Percentiles rank a stretch among this genome's conserved stretches.
These are phyloP conservation scores for Chiridota heheva DNA, from an alignment of 35 echinoderm and acorn worm species.

Conservation along the genomic window DNA sequence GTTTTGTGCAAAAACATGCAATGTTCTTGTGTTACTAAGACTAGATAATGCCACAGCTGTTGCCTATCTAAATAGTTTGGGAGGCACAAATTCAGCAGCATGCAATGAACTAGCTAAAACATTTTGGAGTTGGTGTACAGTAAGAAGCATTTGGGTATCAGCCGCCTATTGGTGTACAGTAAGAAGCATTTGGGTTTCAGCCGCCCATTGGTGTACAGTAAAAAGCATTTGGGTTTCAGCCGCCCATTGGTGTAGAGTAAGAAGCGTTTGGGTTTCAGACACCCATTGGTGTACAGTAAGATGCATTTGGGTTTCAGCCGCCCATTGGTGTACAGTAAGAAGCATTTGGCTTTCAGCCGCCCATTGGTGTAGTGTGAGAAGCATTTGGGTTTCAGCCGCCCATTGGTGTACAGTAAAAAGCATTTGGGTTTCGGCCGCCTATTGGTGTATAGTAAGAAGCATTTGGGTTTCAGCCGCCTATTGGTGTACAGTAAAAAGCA, in stretches of 20 bases:
- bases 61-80: constrained; percentile 62
- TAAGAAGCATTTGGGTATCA: constrained; percentile 27
- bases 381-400: constrained; percentile 5
- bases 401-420: too few relatives aligned
- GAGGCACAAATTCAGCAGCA: constrained; percentile 15
- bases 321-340: too few relatives aligned
- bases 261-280: constrained; percentile 5
- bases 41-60: constrained; percentile 65
- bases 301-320: constrained; percentile 7
- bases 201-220: neutral
- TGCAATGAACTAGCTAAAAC: constrained; percentile 49
- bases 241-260: neutral
- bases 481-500: too few relatives aligned
- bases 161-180: constrained; percentile 30
- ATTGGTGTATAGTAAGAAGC: too few relatives aligned
- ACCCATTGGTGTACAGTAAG: too few relatives aligned
- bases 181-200: constrained; percentile 16
- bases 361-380: neutral
- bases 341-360: constrained; percentile 10
- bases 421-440: constrained; percentile 2
- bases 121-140: constrained; percentile 55
- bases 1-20: constrained; percentile 21
- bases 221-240: constrained; percentile 17
- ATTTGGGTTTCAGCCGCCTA: constrained; percentile 9
- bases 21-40: constrained; percentile 23